Base-by-base conservation (phyloP, 2,797 vertebrate genomes). In the Pteropus rufus region DNA sequence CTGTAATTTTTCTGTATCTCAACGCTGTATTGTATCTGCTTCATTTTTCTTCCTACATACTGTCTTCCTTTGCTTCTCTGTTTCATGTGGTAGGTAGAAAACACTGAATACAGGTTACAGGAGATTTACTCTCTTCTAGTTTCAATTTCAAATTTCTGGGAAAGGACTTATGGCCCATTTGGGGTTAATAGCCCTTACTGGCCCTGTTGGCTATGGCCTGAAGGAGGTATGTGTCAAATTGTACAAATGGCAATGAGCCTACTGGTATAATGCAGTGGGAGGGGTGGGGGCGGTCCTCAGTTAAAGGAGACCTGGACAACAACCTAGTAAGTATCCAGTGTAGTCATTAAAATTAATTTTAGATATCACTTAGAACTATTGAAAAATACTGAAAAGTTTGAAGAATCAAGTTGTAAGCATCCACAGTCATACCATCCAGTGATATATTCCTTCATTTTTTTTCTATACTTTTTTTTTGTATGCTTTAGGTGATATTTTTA, bases 311-410 rank as follows among this genome's bases (percentile, higher is more conserved):
- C 36, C 23, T 67, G 72, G 73, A 29, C 89, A 73, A 73, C n/a
- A 95, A 46, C 26, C 67, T 65, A n/a, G 67, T 72, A 69, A 72
- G 36, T 83, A 18, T 64, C 44, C 19, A 89, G 14, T 21, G 24
- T 77, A 56, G 19, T 16, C 46, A 86, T 77, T 89, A 94, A 91
- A 62, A 65, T 72, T 80, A 70, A 73, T 76, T 95, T 92, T 89
- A 82, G 80, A 86, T 21, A 65, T 93, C 69, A 65, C 44, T 80
- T 92, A 82, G n/a, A 93, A 75, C 49, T 80, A 54, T 64, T 91
- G 76, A 91, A 92, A 93, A 91, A 86, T 91, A 39, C 58, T 64
- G 1, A 82, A 95, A 91, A 93, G 12, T 82, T 84, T 62, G 56
- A 92, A 79, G 62, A 86, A 60, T 79, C 39, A 85, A 83, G 41